Percentiles rank a stretch among this genome's conserved stretches.
Evolutionary conservation across 2,797 vertebrate genomes (phyloP).

Genomic region (Bovichtus variegatus): DNA sequence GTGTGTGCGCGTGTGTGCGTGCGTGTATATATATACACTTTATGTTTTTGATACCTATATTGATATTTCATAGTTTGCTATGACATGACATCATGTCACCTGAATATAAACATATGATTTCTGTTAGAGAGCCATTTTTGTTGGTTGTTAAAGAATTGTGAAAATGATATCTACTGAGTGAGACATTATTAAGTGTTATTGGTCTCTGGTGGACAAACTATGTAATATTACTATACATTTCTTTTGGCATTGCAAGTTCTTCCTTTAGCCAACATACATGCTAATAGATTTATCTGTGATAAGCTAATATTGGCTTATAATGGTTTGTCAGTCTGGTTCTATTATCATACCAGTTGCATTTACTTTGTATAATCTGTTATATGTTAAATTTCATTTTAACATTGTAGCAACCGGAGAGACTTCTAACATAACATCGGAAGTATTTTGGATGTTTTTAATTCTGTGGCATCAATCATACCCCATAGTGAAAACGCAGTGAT

Average conservation of each 20-base stretch:
- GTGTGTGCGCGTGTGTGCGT: too few relatives aligned
- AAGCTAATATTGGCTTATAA: neutral
- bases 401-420: neutral
- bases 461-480: conserved; percentile 55
- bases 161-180: neutral
- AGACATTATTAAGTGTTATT: neutral
- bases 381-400: neutral
- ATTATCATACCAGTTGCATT: neutral
- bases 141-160: neutral
- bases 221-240: neutral
- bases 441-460: neutral
- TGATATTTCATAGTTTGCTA: neutral
- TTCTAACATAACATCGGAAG: neutral
- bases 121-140: neutral
- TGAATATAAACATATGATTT: neutral
- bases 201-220: neutral
- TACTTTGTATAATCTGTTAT: too few relatives aligned
- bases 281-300: neutral
- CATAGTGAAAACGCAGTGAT: conserved; percentile 54
- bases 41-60: neutral
- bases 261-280: neutral
- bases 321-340: neutral
- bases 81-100: neutral
- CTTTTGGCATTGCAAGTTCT: neutral
- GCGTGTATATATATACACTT: too few relatives aligned